Conservation (phyloP, 2,113 vertebrate genomes). For the Anguilla japonica region DNA sequence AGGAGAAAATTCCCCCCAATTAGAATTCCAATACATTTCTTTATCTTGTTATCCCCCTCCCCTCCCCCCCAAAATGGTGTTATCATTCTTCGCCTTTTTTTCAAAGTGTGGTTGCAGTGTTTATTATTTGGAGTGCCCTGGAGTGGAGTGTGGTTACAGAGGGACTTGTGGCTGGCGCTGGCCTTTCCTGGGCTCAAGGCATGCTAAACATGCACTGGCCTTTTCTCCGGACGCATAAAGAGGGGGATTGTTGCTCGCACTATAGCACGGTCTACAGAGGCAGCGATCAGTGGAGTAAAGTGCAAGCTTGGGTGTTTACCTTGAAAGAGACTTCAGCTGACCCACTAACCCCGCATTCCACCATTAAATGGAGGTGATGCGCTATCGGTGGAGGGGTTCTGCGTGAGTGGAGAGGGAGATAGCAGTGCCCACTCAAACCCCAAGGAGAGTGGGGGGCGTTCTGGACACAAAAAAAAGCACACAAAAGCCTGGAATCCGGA, state of each 20-base stretch:
- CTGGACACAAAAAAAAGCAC: neutral
- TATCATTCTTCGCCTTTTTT: conserved; percentile 8
- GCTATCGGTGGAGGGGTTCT: neutral
- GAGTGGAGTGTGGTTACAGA: conserved; percentile 6
- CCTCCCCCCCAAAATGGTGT: conserved; percentile 16
- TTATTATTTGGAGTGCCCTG: neutral
- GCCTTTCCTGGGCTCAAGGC: conserved; percentile 57
- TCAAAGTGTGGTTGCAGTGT: conserved; percentile 8
- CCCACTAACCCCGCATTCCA: conserved; percentile 61
- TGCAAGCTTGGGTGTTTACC: conserved; percentile 60
- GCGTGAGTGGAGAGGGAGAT: neutral
- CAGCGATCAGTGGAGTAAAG: conserved; percentile 25
- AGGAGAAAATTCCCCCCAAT: conserved; percentile 48
- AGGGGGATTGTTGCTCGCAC: conserved; percentile 52
- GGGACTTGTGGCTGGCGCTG: conserved; percentile 43
- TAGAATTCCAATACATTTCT: conserved; percentile 51
- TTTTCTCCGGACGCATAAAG: conserved; percentile 53
- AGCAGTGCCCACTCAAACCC: neutral
- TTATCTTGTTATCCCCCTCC: conserved; percentile 14
- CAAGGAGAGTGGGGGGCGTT: neutral
- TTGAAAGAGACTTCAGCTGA: conserved; percentile 69
- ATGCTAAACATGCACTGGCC: conserved; percentile 64
- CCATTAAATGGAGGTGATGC: conserved; percentile 45
- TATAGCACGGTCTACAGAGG: conserved; percentile 44
- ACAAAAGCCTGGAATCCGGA: neutral